Evolutionary conservation across 2,797 vertebrate species (phyloP), one percentile per base, ranked within the genome.

Genomic region (Onychomys leucogaster): DNA sequence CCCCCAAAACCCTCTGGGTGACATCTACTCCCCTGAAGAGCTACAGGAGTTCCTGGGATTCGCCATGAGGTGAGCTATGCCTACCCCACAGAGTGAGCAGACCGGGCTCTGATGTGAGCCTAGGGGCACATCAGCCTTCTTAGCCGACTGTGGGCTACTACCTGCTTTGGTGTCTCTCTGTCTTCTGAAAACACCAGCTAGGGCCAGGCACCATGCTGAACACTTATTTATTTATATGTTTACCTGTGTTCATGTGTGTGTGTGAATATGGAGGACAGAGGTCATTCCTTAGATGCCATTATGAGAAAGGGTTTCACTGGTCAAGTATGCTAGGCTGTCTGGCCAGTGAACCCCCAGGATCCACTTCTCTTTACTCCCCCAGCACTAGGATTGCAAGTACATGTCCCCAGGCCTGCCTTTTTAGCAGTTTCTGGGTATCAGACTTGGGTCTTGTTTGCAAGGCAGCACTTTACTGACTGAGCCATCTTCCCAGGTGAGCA

Each of bases 1-100:
- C 98, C 99, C 99, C 59, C 99, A 99, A 96, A 99, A 99, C 98
- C 99, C 99, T 49, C 98, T 99, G 95, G 99, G 99, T 61, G 99
- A 99, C 57, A 96, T 99, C 98, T 99, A 99, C 98, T 99, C 99
- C 34, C 97, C 97, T 0, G 97, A 98, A 97, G 99, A 99, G 97
- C 99, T 99, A 98, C 98, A 96, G 91, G 98, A 98, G 96, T 99
- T 99, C 97, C 98, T 99, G 98, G 99, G 99, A 96, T 99, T 99
- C 98, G 99, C 99, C 89, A 99, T 99, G 99, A 99, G 99, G 99
- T 99, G 96, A 92, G 98, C 0, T 23, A 27, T 2, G 2, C 1
- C 13, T 8, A 4, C 4, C 65, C 14, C 12, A 16, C 10, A 19
- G 17, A 87, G 37, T 43, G 8, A 23, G 34, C 4, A 6, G 41